Conservation (phyloP, 2,888 invertebrate genomes). For the Drosophila antonietae region DNA sequence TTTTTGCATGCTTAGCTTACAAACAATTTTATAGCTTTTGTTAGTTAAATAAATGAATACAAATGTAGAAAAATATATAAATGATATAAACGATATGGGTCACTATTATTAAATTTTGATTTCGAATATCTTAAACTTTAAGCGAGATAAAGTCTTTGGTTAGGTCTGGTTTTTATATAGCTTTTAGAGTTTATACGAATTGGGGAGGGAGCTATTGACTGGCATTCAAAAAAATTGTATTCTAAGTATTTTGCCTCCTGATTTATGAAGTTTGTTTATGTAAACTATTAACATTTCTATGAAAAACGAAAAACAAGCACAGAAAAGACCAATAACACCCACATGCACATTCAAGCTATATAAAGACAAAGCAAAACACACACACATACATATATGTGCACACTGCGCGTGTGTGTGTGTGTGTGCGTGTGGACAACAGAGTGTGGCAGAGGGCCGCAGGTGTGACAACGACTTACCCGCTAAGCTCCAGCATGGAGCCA, state of each 20-base stretch:
- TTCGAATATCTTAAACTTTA: neutral
- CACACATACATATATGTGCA: slow-evolving; percentile 21
- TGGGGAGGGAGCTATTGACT: neutral
- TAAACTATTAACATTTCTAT: neutral
- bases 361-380: slow-evolving; percentile 26
- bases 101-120: neutral
- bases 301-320: slow-evolving; percentile 1
- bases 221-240: too few relatives aligned
- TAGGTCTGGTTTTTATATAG: neutral
- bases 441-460: slow-evolving; percentile 40
- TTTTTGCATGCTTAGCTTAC: neutral
- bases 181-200: neutral
- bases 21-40: too few relatives aligned
- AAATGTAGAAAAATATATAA: slow-evolving; percentile 6
- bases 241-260: too few relatives aligned
- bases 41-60: neutral
- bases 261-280: neutral
- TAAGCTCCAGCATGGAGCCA: slow-evolving; percentile 93
- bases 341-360: slow-evolving; percentile 21
- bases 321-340: slow-evolving; percentile 10
- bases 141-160: neutral
- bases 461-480: slow-evolving; percentile 87
- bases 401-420: slow-evolving; percentile 21
- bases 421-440: slow-evolving; percentile 25
- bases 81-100: neutral